Base-by-base conservation (phyloP, 2,888 invertebrate genomes). In the Pachymerium ferrugineum region DNA sequence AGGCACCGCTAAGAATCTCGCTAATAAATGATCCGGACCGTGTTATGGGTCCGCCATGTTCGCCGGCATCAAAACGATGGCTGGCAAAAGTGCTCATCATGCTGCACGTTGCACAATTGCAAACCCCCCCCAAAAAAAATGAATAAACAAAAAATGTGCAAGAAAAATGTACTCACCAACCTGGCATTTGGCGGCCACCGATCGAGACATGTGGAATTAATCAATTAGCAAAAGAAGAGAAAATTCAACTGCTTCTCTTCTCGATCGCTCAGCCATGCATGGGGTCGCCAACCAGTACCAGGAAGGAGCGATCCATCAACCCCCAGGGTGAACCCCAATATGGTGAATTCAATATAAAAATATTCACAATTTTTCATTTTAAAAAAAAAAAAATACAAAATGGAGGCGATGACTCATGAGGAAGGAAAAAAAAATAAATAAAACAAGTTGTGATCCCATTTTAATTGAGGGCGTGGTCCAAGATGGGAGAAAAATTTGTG, bases 191-290 rank as follows among this genome's bases (percentile, higher is more conserved):
- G 69, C 31, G 29, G 33, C 69, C 30, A 69, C 69, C 30, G 16
- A 69, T 30, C 69, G 30, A 1, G 69, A 69, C 69, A 69, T 69
- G 31, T 22, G 33, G 19, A 69, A 69, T 69, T 31, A 30, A 31
- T 69, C 69, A 33, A 30, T 31, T 31, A 69, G 28, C 68, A 30
- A 29, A 12, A 29, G n/a, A 28, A 54, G 54, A 38, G 54, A 54
- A 54, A 54, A 6, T 54, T 22, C 54, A 25, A 47, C 47, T 16
- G 16, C 47, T 62, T 28, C 29, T 54, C 54, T 54, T 31, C 68
- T 68, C 30, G 68, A 68, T 30, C 31, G 69, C 31, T 30, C 33
- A 69, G 69, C 69, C 69, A 69, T 31, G 69, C 69, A 33, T 69
- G 69, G 31, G 29, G 28, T 8, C n/a, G 3, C 10, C 38, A 35